These are phyloP conservation scores for Anoncus sp. DNA, from an alignment of 2,888 invertebrate genomes.

Conservation along the genomic window DNA sequence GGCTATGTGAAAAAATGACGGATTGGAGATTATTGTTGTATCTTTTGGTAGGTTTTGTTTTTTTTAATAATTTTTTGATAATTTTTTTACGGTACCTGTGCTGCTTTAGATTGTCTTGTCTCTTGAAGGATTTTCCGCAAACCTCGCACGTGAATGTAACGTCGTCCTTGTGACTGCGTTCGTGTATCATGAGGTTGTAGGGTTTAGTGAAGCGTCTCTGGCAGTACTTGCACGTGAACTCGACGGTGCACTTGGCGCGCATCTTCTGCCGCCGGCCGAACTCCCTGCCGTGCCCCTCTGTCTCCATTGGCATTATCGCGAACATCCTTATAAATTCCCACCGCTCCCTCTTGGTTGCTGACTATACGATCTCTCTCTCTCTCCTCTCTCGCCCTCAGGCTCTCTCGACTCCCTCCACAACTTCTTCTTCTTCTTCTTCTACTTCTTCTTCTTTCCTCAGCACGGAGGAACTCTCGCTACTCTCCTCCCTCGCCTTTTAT, in stretches of 20 bases:
- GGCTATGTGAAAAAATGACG: constrained; percentile 6
- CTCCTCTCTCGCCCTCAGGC: constrained; percentile 68
- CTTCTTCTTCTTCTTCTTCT: constrained; percentile 58
- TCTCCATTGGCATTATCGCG: constrained; percentile 83
- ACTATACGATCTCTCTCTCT: constrained; percentile 72
- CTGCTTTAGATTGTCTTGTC: constrained; percentile 97
- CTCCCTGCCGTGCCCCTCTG: constrained; percentile 83
- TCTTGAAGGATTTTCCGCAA: constrained; percentile 97
- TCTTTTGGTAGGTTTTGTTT: not conserved
- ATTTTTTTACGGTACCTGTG: constrained; percentile 87
- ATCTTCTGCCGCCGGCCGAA: constrained; percentile 87
- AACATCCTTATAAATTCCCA: constrained; percentile 83
- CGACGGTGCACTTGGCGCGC: constrained; percentile 83
- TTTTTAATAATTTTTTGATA: constrained; percentile 7
- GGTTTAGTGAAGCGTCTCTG: constrained; percentile 99
- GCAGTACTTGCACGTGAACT: constrained; percentile 99
- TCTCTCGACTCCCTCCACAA: constrained; percentile 69
- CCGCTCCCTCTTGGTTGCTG: constrained; percentile 78
- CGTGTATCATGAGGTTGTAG: constrained; percentile 98
- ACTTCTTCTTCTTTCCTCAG: constrained; percentile 59
- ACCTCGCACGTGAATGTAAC: constrained; percentile 98
- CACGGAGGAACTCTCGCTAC: constrained; percentile 60
- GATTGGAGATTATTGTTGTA: not conserved
- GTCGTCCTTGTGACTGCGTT: constrained; percentile 98
- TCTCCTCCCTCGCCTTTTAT: constrained; percentile 64